Percentiles rank a stretch among this genome's conserved stretches.
Conservation (phyloP, 2,888 invertebrate genomes). For the Artemia sinica region DNA sequence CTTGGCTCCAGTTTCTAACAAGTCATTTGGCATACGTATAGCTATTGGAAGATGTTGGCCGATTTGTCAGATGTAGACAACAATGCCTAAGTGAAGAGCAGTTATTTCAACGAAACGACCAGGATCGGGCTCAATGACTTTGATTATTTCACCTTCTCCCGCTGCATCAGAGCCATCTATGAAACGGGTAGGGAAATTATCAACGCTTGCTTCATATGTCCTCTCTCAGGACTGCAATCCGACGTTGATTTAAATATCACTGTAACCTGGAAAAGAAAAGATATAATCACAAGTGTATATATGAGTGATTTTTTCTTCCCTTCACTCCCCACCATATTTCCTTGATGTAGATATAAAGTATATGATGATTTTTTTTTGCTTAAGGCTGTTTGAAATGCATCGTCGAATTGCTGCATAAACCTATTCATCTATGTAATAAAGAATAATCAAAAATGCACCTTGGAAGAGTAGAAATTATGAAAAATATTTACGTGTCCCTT, state of each 20-base stretch:
- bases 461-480: too few relatives aligned
- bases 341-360: too few relatives aligned
- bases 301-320: too few relatives aligned
- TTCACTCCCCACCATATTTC: too few relatives aligned
- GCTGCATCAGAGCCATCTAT: slow-evolving; percentile 35
- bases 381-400: too few relatives aligned
- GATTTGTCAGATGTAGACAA: slow-evolving; percentile 34
- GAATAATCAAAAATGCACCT: too few relatives aligned
- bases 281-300: not conserved
- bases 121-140: slow-evolving; percentile 31
- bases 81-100: slow-evolving; percentile 37
- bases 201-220: slow-evolving; percentile 37
- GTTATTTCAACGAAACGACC: slow-evolving; percentile 36
- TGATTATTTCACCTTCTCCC: slow-evolving; percentile 28
- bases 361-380: too few relatives aligned
- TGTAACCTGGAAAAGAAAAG: slow-evolving; percentile 33
- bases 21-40: slow-evolving; percentile 35
- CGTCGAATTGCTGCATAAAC: too few relatives aligned
- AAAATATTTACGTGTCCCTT: too few relatives aligned
- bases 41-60: slow-evolving; percentile 37
- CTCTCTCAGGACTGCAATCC: slow-evolving; percentile 35
- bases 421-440: too few relatives aligned
- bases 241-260: slow-evolving; percentile 35
- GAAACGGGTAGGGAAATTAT: slow-evolving; percentile 36
- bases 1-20: slow-evolving; percentile 30